These are phyloP conservation scores for Ranitomeya imitator DNA, from an alignment of 2,113 vertebrate genomes.

Conservation along the genomic window DNA sequence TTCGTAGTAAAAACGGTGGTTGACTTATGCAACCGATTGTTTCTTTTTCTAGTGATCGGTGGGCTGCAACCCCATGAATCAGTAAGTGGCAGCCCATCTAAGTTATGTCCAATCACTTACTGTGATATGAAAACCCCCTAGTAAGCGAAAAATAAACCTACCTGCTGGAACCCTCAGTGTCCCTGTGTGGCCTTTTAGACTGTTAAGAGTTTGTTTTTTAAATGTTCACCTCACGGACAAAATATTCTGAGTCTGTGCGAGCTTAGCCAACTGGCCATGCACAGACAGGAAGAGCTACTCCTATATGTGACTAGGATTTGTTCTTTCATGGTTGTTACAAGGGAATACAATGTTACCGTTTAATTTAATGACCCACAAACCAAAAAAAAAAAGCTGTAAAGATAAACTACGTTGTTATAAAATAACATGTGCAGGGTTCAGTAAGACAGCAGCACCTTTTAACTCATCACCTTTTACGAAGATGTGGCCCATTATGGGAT, in stretches of 20 bases:
- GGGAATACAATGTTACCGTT: background rate
- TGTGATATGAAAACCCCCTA: background rate
- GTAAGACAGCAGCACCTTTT: slow-evolving; percentile 33
- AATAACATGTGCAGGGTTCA: slow-evolving; percentile 32
- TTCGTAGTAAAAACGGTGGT: too few relatives aligned
- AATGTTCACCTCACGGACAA: background rate
- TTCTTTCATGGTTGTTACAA: background rate
- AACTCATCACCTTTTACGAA: slow-evolving; percentile 39
- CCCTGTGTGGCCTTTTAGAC: background rate
- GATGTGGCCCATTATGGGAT: slow-evolving; percentile 12
- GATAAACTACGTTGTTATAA: slow-evolving; percentile 8
- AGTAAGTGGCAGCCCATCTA: background rate
- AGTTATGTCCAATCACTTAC: background rate
- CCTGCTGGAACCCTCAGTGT: background rate
- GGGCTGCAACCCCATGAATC: too few relatives aligned
- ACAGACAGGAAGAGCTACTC: slow-evolving; percentile 6
- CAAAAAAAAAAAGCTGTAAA: background rate
- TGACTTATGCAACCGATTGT: too few relatives aligned
- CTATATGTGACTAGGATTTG: slow-evolving; percentile 1
- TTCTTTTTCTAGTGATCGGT: too few relatives aligned
- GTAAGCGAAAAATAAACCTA: background rate
- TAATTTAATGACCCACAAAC: slow-evolving; percentile 13
- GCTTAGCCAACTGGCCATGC: slow-evolving; percentile 13
- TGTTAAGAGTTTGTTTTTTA: background rate
- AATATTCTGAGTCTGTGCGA: slow-evolving; percentile 6